Conservation (phyloP, 2,113 vertebrate species). For the Saccopteryx bilineata region DNA sequence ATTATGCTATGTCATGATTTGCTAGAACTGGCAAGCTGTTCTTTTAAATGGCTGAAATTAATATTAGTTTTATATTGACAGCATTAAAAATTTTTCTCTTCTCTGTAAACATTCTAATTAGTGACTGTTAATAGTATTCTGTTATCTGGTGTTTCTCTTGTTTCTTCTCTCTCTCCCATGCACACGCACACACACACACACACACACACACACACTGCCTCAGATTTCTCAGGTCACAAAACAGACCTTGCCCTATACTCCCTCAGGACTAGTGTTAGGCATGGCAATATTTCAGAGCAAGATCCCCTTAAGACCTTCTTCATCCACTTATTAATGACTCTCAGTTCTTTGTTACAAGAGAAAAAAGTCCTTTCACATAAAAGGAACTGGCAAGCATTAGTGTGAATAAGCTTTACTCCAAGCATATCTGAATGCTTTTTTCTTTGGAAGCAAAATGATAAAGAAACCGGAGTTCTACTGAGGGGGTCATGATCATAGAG, state of each 20-base stretch:
- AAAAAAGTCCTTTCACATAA: neutral
- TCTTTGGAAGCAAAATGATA: neutral
- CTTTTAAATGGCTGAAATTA: neutral
- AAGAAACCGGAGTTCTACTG: neutral
- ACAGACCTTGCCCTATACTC: neutral
- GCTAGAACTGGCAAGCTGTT: constrained; percentile 15
- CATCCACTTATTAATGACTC: neutral
- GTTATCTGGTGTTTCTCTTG: neutral
- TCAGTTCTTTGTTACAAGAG: neutral
- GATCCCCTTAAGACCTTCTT: neutral
- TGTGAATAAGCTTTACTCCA: neutral
- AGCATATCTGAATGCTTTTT: neutral
- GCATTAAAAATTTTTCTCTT: neutral
- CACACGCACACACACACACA: neutral
- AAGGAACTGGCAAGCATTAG: neutral
- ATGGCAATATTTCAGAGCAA: neutral
- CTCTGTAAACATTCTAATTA: neutral
- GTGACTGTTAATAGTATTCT: neutral
- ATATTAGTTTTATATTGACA: neutral
- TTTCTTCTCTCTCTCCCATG: neutral
- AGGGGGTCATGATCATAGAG: neutral
- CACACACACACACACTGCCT: neutral
- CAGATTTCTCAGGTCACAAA: neutral
- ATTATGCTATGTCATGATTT: neutral
- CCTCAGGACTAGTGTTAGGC: neutral